phyloP scores from a whole-genome alignment of 1,140 invertebrate genomes.

The Papilio polyxenes region DNA sequence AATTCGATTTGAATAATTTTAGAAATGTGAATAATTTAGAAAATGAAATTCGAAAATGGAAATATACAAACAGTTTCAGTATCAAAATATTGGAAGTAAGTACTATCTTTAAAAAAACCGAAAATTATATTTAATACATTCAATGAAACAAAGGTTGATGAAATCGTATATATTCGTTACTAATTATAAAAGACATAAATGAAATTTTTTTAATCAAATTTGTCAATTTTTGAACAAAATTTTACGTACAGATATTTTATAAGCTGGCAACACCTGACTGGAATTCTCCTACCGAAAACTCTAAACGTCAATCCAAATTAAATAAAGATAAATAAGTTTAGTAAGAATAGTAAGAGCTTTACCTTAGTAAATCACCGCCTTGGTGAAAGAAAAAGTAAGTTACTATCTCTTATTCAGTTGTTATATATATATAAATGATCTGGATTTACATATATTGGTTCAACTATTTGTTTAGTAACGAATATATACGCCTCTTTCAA shows the following conservation, averaged over 20 bases:
- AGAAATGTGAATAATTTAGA: constrained; percentile 22
- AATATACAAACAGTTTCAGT: constrained; percentile 7
- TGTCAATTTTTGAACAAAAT: background rate
- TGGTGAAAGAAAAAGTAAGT: too few species aligned
- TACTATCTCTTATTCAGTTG: background rate
- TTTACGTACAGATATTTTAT: background rate
- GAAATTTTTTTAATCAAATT: background rate
- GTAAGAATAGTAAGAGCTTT: too few species aligned
- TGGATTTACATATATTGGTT: too few species aligned
- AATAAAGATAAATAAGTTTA: too few species aligned
- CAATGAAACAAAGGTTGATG: background rate
- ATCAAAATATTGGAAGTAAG: constrained; percentile 26
- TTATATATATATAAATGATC: background rate
- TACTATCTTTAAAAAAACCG: background rate
- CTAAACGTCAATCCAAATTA: too few species aligned
- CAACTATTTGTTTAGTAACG: background rate
- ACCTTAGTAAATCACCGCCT: too few species aligned
- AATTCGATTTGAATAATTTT: constrained; percentile 2
- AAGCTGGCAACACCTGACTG: background rate
- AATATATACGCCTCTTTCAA: constrained; percentile 21
- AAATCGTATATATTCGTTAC: constrained; percentile 29
- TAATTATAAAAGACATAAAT: background rate
- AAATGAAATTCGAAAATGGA: constrained; percentile 22
- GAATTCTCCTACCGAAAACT: background rate
- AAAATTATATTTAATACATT: background rate